Base-by-base conservation (phyloP, 2,797 vertebrate species). In the Anas bahamensis region DNA sequence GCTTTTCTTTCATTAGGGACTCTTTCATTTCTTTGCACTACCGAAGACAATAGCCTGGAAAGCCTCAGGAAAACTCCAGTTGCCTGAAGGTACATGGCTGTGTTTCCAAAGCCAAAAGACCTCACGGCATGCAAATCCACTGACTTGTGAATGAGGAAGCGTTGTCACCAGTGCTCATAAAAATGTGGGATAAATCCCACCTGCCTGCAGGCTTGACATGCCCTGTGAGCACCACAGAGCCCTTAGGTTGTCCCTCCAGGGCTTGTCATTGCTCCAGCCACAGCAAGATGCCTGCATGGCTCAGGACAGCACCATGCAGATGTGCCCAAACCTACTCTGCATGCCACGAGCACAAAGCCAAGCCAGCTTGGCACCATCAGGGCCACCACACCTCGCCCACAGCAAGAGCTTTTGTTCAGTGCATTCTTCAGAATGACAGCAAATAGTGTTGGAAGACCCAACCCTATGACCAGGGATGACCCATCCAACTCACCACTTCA, bases 301-400 rank as follows among this genome's bases (percentile, higher is more conserved):
- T 50, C 35, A 71, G n/a, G 19, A 8, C 35, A 6, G 7, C 1
- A 0, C 19, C 7, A 0, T 4, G 15, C 19, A 16, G 31, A 16
- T 48, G 60, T 64, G 23, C 16, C 53, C n/a, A 17, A 5, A 31
- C 7, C 26, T n/a, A 11, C 12, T 41, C 24, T 64, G 23, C 0
- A 0, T 23, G 4, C 13, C 24, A 26, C 7, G 7, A 48, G 9
- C 4, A 1, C 1, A 1, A 42, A 86, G 18, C 22, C 31, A 4
- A 7, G 22, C 22, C 50, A 69, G 14, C 26, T 37, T 2, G 1
- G 26, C 50, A 53, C 28, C 4, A 2, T 19, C 19, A 19, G 1
- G 2, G 18, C n/a, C 53, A 31, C 17, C 8, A 2, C 4, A 17
- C 26, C 8, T 24, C 26, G 31, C 29, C 26, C 31, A 29, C 35